Conservation (phyloP, 2,888 invertebrate species). For the Pristionchus exspectatus region DNA sequence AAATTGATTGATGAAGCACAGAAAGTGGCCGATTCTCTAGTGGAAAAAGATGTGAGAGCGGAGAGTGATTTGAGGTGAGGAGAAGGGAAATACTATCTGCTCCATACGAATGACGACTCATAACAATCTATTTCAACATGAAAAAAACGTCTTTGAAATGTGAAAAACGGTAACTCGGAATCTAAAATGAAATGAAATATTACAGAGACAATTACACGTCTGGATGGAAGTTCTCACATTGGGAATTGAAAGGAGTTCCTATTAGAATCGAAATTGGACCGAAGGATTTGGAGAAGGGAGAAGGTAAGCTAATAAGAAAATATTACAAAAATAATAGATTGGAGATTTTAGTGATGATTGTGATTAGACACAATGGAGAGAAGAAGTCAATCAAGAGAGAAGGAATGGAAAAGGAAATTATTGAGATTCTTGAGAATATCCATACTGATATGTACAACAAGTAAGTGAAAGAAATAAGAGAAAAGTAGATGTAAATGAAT, state of each 20-base stretch:
- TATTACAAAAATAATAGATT: background rate
- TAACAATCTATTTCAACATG: no score
- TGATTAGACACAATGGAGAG: slow-evolving; percentile 90
- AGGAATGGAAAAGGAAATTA: slow-evolving; percentile 83
- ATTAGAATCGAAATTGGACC: slow-evolving; percentile 86
- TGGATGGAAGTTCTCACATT: slow-evolving; percentile 99
- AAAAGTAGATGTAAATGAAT: background rate
- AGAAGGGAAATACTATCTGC: no score
- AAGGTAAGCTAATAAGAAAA: background rate
- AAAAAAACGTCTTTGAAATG: no score
- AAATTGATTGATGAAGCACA: slow-evolving; percentile 82
- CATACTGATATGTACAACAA: slow-evolving; percentile 88
- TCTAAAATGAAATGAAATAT: background rate
- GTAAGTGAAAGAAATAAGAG: slow-evolving; percentile 81
- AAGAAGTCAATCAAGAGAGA: slow-evolving; percentile 86
- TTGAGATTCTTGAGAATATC: slow-evolving; percentile 87
- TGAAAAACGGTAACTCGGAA: no score
- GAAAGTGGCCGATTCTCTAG: slow-evolving; percentile 83
- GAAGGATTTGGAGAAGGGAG: slow-evolving; percentile 88
- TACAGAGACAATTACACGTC: slow-evolving; percentile 92
- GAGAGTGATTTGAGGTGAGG: slow-evolving; percentile 88
- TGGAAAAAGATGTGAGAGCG: slow-evolving; percentile 85
- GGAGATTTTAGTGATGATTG: slow-evolving; percentile 85
- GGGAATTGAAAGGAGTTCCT: slow-evolving; percentile 88
- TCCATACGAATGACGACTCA: no score